Evolutionary conservation across 2,888 invertebrate species (phyloP), one percentile per base, ranked within the genome.

Genomic region (Deilephila elpenor): DNA sequence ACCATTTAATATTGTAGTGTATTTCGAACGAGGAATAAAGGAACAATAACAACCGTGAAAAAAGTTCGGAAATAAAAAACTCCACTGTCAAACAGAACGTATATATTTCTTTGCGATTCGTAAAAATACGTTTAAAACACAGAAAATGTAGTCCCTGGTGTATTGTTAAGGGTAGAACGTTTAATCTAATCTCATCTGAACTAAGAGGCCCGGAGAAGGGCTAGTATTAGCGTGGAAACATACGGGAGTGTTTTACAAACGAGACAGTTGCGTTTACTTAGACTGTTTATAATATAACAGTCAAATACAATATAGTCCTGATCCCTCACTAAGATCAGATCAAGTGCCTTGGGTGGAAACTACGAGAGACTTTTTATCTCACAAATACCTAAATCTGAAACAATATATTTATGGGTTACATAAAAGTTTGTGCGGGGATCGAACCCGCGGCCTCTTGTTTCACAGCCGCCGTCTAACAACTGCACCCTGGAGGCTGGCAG

Each of bases 101-200:
- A 56, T 56, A 56, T 56, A 70, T 71, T 74, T 73, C 32, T 67
- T 74, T 71, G 71, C 51, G 67, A 59, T 73, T 74, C 78, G 71
- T 77, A 79, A 76, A 81, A 81, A 44, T 84, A 78, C 78, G 76
- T 76, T 81, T 86, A 77, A 79, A 77, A 81, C 77, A 74, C 79
- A 84, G 83, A 71, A 86, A 82, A 82, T 81, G 81, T 82, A 73
- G 82, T 80, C 87, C 82, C 84, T 74, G 72, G 82, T 80, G 87
- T 86, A 84, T 85, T 84, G 87, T 87, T 85, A 84, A 83, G 83
- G 84, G 79, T 76, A 77, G 78, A 82, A 77, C 84, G 84, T 83
- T 86, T 87, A 84, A 87, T 87, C 86, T 87, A 82, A 87, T 87
- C 86, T 84, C 79, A 82, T 84, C 82, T 84, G 79, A 83, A 83